Conservation (phyloP, 2,888 invertebrate genomes). For the Enoplolaimus lenunculus region DNA sequence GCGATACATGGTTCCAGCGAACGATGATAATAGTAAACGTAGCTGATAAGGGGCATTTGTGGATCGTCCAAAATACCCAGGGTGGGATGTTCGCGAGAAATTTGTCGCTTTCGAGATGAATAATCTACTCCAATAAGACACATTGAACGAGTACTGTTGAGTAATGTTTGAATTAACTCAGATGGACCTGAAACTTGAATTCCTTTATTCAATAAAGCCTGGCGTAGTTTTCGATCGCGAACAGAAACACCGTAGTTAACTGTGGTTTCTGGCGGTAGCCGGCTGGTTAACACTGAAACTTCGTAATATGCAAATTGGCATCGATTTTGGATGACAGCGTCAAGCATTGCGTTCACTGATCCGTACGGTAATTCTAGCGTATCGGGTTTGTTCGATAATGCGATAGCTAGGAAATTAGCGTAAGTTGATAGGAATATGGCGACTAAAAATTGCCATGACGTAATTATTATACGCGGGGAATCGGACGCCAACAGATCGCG, state of each 20-base stretch:
- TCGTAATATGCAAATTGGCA: not conserved
- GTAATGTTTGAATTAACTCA: not conserved
- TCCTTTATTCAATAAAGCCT: not conserved
- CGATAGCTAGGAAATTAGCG: not conserved
- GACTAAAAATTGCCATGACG: not conserved
- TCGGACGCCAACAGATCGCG: too few species aligned
- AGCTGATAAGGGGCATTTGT: not conserved
- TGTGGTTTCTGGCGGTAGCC: too few species aligned
- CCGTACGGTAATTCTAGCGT: not conserved
- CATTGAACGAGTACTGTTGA: not conserved
- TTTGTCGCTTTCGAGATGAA: not conserved
- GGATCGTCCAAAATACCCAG: not conserved
- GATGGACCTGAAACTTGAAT: not conserved
- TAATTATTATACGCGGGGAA: not conserved
- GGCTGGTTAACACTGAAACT: not conserved
- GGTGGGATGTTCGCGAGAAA: not conserved
- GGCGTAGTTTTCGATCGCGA: not conserved
- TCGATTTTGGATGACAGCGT: not conserved
- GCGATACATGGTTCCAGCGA: not conserved
- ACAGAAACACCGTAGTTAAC: too few species aligned
- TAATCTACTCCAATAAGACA: not conserved
- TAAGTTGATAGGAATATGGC: not conserved
- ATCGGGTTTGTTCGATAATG: not conserved
- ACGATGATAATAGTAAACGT: not conserved
- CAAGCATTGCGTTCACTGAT: not conserved